These are phyloP conservation scores for Drosophila aldrichi DNA, from an alignment of 2,888 invertebrate species.

Conservation along the genomic window DNA sequence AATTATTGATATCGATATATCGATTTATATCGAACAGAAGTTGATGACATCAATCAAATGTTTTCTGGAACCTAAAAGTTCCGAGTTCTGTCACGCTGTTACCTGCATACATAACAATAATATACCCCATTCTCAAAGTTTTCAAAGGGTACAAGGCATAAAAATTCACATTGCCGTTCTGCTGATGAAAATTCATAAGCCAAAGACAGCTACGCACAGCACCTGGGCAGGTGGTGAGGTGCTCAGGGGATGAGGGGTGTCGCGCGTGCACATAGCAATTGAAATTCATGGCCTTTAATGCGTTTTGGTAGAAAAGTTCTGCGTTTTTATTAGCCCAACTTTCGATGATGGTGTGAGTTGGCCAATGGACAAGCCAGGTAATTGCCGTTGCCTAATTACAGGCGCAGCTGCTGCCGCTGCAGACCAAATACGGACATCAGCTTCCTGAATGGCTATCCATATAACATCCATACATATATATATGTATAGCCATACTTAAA, in stretches of 20 bases:
- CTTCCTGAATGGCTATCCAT: conserved; percentile 2
- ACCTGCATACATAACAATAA: not conserved
- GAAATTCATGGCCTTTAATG: conserved; percentile 69
- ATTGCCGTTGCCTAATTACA: conserved; percentile 51
- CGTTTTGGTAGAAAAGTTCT: conserved; percentile 24
- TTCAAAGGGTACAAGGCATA: conserved; percentile 35
- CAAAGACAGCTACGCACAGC: not conserved
- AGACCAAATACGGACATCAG: not conserved
- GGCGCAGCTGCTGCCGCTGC: conserved; percentile 48
- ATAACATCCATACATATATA: conserved; percentile 7
- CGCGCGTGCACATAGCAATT: conserved; percentile 48
- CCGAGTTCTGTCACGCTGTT: not conserved
- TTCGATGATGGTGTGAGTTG: conserved; percentile 16
- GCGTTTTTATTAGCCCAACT: conserved; percentile 45
- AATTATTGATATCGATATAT: not conserved
- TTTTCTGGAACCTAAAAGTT: not conserved
- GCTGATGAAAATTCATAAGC: conserved; percentile 74
- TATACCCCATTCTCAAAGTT: not conserved
- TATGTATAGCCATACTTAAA: conserved; percentile 10
- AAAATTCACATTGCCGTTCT: conserved; percentile 40
- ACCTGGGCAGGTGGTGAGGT: not conserved
- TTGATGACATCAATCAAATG: not conserved
- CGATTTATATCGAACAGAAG: not conserved
- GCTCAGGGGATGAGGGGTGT: not conserved
- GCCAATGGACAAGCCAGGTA: conserved; percentile 34